phyloP scores from a whole-genome alignment of 2,888 invertebrate genomes.

The Aplocera efformata region DNA sequence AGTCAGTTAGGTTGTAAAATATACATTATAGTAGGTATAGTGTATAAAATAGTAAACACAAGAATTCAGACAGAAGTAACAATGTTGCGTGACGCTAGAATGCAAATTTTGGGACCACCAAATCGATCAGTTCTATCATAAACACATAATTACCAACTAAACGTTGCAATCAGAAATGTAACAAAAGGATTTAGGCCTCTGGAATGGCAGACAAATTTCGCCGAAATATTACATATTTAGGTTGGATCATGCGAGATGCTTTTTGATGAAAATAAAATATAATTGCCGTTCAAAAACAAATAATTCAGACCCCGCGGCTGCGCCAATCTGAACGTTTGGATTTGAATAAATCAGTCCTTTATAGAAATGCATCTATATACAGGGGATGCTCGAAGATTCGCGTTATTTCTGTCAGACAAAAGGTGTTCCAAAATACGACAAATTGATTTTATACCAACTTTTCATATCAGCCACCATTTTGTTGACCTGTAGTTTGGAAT shows the following conservation, averaged over 20 bases:
- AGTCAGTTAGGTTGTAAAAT: too few species aligned
- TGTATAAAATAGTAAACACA: too few species aligned
- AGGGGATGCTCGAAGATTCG: constrained; percentile 32
- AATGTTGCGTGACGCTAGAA: constrained; percentile 18
- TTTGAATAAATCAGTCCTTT: constrained; percentile 79
- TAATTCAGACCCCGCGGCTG: constrained; percentile 69
- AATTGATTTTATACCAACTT: too few species aligned
- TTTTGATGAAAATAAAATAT: constrained; percentile 76
- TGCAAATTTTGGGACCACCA: constrained; percentile 13
- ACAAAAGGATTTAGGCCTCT: constrained; percentile 38
- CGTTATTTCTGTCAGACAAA: too few species aligned
- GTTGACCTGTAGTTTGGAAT: too few species aligned
- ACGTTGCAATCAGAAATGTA: constrained; percentile 40
- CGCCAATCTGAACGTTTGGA: constrained; percentile 70
- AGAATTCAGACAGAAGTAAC: too few species aligned
- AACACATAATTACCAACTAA: constrained; percentile 50
- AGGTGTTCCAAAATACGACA: too few species aligned
- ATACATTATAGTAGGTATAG: too few species aligned
- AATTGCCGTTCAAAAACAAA: constrained; percentile 80
- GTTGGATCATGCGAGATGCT: constrained; percentile 60
- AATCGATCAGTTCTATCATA: constrained; percentile 34
- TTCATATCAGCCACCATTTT: too few species aligned
- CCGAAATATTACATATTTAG: constrained; percentile 48
- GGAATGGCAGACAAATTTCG: constrained; percentile 61
- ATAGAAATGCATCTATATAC: constrained; percentile 74